Base-by-base conservation (phyloP, 1,140 invertebrate species). In the Cotesia glomerata region DNA sequence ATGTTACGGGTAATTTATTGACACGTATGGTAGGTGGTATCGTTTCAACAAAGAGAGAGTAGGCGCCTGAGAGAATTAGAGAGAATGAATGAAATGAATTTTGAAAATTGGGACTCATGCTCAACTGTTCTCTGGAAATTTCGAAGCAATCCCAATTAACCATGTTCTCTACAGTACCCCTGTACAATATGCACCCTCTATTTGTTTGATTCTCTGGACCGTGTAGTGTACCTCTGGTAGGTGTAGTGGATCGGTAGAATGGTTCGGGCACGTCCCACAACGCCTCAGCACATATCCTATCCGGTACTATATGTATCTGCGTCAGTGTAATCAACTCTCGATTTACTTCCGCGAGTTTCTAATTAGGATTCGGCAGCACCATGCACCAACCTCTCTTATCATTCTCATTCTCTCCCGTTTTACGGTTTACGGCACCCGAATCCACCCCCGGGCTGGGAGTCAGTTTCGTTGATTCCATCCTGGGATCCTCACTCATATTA, bases 271-370 rank as follows among this genome's bases (percentile, higher is more conserved):
- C 65, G 65, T 67, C 65, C 65, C 51, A 16, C 45, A 71, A 64
- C 69, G 61, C 61, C 61, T 63, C 26, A 71, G 52, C 14, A 64
- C 51, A 71, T 45, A 45, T 45, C 39, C 39, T 45, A 45, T 54
- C 62, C 62, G 26, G 26, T 26, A 26, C 26, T 26, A 26, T 26
- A 26, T 26, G 26, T 26, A 26, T 2, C 26, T 26, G 45, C 26
- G 62, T 54, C 49, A 14, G 69, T 71, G 69, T 65, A 71, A 71
- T 71, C 69, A 71, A 71, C 69, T 71, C 69, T 26, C 69, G 69
- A 71, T 71, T 71, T 71, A 71, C 69, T 71, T 71, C 69, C 69
- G 65, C 65, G 69, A 71, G 69, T 71, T 71, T 71, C 69, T 71
- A 71, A 71, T 71, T 71, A 71, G 61, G 45, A 45, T 45, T 9